Percentiles rank a stretch among this genome's conserved stretches.
Evolutionary conservation across 2,797 vertebrate species (phyloP).

Genomic region (Fundulus diaphanus): DNA sequence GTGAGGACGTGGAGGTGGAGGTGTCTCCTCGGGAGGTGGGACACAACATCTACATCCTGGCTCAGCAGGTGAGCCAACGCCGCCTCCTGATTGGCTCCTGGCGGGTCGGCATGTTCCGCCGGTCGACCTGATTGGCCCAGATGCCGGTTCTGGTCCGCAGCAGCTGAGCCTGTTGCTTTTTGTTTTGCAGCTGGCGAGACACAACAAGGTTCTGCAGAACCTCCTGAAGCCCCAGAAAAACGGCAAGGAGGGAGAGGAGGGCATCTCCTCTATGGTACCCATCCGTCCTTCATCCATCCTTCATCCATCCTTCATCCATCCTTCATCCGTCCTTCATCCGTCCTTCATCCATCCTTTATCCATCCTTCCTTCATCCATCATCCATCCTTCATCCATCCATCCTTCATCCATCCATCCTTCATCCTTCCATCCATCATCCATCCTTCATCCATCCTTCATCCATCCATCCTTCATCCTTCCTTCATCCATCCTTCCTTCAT

Average conservation of each 20-base stretch:
- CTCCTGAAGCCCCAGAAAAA: constrained; percentile 89
- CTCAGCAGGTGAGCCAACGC: constrained; percentile 86
- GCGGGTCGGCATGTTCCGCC: not conserved
- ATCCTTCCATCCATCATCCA: not conserved
- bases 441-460: not conserved
- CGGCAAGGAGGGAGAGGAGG: constrained; percentile 88
- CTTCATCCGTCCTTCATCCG: not conserved
- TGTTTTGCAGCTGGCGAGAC: constrained; percentile 87
- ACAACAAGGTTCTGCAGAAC: constrained; percentile 91
- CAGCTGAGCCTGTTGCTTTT: not conserved
- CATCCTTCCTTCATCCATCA: not conserved
- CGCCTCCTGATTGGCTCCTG: constrained; percentile 10
- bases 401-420: not conserved
- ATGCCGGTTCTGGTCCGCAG: not conserved
- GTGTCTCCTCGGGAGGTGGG: constrained; percentile 94
- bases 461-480: no score
- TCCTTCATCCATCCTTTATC: not conserved
- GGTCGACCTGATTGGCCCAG: not conserved
- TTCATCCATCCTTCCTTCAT: no score
- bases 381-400: not conserved
- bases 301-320: not conserved
- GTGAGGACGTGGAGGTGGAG: constrained; percentile 87
- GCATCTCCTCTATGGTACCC: constrained; percentile 95
- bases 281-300: not conserved
- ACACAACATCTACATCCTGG: constrained; percentile 98